Evolutionary conservation across 2,797 vertebrate species (phyloP).

Genomic region (Petrocephalus sullivani): DNA sequence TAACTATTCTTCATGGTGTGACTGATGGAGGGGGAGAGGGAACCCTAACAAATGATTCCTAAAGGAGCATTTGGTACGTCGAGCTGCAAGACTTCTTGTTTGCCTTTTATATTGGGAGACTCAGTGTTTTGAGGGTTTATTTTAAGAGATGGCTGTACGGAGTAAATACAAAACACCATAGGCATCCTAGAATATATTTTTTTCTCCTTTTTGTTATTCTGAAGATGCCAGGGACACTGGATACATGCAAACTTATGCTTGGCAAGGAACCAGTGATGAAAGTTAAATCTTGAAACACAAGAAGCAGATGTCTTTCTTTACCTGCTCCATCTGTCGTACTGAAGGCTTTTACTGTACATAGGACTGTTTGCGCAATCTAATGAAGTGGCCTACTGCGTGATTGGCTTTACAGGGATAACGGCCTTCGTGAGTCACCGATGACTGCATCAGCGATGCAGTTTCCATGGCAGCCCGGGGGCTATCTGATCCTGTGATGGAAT

Average conservation of each 20-base stretch:
- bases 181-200: neutral
- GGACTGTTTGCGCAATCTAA: neutral
- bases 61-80: slow-evolving; percentile 34
- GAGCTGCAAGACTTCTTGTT: neutral
- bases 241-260: neutral
- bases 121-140: too few species aligned
- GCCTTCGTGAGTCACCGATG: neutral
- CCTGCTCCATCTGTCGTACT: neutral
- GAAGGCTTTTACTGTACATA: neutral
- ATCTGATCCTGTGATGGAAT: neutral
- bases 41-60: slow-evolving; percentile 37
- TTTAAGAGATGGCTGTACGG: neutral
- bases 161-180: neutral
- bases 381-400: neutral
- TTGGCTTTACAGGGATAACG: neutral
- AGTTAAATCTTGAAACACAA: neutral
- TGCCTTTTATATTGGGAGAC: neutral
- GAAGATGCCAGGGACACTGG: neutral
- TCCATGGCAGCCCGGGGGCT: neutral
- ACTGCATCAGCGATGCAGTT: neutral
- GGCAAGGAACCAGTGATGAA: neutral
- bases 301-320: neutral
- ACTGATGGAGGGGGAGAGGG: slow-evolving; percentile 38
- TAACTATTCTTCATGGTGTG: slow-evolving; percentile 39
- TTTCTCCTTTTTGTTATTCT: neutral